A percentile compares a stretch with the other conserved stretches of the same genome.
phyloP scores from a whole-genome alignment of 2,113 vertebrate species.

The Ciconia stormi region DNA sequence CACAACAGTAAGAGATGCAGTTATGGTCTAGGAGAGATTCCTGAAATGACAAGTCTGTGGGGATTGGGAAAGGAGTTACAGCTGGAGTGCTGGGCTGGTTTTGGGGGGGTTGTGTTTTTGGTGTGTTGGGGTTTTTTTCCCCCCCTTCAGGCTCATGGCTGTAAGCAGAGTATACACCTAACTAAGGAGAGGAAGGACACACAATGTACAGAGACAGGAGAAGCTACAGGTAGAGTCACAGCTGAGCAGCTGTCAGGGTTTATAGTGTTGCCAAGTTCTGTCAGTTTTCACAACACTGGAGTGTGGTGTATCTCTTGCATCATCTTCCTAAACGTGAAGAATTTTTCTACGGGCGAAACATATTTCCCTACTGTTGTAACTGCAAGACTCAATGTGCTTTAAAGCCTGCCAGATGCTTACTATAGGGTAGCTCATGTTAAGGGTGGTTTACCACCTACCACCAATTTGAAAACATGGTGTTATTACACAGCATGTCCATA shows the following conservation, averaged over 20 bases:
- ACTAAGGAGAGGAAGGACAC: too few relatives aligned
- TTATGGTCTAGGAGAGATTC: not conserved
- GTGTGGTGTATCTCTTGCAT: not conserved
- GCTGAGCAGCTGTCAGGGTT: not conserved
- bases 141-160: not conserved
- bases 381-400: not conserved
- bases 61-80: not conserved
- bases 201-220: too few relatives aligned
- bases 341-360: not conserved
- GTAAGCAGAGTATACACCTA: too few relatives aligned
- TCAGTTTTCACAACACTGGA: not conserved
- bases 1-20: not conserved
- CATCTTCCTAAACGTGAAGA: not conserved
- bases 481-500: accelerated
- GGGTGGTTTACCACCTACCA: too few relatives aligned
- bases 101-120: not conserved
- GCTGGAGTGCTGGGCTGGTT: too few relatives aligned
- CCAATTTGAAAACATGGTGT: not conserved
- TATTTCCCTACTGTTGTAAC: not conserved
- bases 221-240: not conserved
- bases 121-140: too few relatives aligned
- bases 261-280: not conserved
- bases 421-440: not conserved
- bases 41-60: not conserved
- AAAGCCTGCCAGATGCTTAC: not conserved